A percentile compares a stretch with the other conserved stretches of the same genome.
Conservation (phyloP, 2,888 invertebrate genomes). For the Tricholauxania praeusta region DNA sequence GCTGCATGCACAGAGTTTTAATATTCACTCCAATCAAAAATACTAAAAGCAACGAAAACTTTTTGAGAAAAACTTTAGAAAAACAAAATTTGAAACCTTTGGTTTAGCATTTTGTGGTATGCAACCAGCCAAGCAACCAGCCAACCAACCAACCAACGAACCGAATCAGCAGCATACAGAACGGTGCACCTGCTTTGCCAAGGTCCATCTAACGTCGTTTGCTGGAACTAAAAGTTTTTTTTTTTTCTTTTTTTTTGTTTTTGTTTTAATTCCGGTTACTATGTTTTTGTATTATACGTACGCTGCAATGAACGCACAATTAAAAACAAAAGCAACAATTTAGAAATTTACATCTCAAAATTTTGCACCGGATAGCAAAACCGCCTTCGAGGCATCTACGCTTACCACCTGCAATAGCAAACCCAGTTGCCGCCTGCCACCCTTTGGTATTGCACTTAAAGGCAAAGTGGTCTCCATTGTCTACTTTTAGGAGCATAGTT, state of each 20-base stretch:
- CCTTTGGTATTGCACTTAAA: conserved; percentile 34
- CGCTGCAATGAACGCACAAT: conserved; percentile 48
- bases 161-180: neutral
- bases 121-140: neutral
- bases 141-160: neutral
- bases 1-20: neutral
- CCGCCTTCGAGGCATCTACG: conserved; percentile 33
- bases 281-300: conserved; percentile 1
- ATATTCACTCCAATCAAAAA: neutral
- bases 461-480: conserved; percentile 43
- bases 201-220: neutral
- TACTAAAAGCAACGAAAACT: conserved; percentile 30
- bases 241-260: neutral
- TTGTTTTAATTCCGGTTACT: neutral
- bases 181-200: conserved; percentile 25
- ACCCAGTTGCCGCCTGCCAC: neutral
- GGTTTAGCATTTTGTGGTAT: conserved; percentile 35
- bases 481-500: conserved; percentile 21
- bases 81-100: conserved; percentile 28
- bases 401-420: neutral
- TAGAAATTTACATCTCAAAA: conserved; percentile 18
- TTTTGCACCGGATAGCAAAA: conserved; percentile 9
- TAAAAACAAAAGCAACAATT: conserved; percentile 45
- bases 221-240: neutral
- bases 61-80: conserved; percentile 33